A percentile compares a stretch with the other conserved stretches of the same genome.
Conservation (phyloP, 2,113 vertebrate species). For the Ochotona curzoniae region DNA sequence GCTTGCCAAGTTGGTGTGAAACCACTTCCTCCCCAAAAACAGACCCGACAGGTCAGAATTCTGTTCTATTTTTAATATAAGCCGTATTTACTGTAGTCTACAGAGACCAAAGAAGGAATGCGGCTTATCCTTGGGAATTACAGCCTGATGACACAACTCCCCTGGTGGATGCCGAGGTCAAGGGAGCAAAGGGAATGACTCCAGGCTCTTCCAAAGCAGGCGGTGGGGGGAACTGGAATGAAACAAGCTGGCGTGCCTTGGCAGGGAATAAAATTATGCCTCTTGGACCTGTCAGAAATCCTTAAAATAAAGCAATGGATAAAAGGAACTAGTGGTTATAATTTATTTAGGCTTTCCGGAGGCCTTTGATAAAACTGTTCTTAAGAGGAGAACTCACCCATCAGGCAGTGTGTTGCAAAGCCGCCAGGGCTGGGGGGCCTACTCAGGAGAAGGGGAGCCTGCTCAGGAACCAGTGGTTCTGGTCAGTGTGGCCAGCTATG, state of each 20-base stretch:
- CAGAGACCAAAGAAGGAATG: constrained; percentile 26
- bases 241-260: not conserved
- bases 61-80: constrained; percentile 50
- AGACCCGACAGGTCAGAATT: not conserved
- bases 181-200: not conserved
- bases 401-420: not conserved
- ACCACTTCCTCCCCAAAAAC: constrained; percentile 4
- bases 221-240: not conserved
- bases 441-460: not conserved
- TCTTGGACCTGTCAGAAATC: constrained; percentile 52
- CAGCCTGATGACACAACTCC: not conserved
- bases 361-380: constrained; percentile 52
- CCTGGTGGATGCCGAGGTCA: not conserved
- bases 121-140: constrained; percentile 17
- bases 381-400: not conserved
- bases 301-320: constrained; percentile 56
- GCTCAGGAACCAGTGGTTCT: not conserved
- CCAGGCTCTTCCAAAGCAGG: not conserved
- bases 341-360: constrained; percentile 62
- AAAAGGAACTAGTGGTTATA: constrained; percentile 48
- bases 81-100: not conserved
- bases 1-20: not conserved
- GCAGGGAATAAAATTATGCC: not conserved
- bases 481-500: not conserved
- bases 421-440: not conserved